Evolutionary conservation across 2,797 vertebrate genomes (phyloP).

Genomic region (Danio albolineatus): DNA sequence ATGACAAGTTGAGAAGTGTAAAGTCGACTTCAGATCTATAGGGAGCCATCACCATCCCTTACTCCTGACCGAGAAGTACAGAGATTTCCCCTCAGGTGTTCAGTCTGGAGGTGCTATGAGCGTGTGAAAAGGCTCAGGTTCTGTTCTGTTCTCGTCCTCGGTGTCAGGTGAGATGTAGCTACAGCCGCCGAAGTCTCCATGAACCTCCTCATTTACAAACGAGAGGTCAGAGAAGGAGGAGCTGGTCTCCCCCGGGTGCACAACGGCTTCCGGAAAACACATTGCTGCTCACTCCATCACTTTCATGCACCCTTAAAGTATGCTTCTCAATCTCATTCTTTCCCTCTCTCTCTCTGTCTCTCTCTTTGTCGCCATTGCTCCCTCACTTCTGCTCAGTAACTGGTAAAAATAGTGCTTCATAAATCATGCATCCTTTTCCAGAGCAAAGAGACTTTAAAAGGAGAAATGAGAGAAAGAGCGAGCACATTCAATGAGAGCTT

Average conservation of each 20-base stretch:
- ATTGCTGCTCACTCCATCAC: conserved; percentile 39
- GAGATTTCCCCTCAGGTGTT: neutral
- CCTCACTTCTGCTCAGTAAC: conserved; percentile 75
- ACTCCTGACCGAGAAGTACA: neutral
- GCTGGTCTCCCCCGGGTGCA: conserved; percentile 59
- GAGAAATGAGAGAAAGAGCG: conserved; percentile 51
- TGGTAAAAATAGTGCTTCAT: conserved; percentile 88
- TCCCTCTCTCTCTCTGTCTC: conserved; percentile 19
- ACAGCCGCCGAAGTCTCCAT: conserved; percentile 8
- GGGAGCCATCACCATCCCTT: neutral
- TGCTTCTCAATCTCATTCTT: conserved; percentile 57
- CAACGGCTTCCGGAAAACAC: conserved; percentile 4
- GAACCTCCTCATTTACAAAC: conserved; percentile 32
- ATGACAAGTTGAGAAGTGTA: neutral
- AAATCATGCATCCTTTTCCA: conserved; percentile 83
- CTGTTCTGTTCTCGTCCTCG: conserved; percentile 13
- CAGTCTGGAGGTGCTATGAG: neutral
- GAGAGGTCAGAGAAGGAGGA: conserved; percentile 26
- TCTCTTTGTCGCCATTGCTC: conserved; percentile 46
- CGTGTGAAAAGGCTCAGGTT: conserved; percentile 15
- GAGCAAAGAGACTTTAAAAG: conserved; percentile 55
- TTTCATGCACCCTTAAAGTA: conserved; percentile 44
- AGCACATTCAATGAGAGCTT: conserved; percentile 39
- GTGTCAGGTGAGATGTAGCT: conserved; percentile 25
- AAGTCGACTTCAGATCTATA: neutral